Evolutionary conservation across 1,140 invertebrate species (phyloP), one percentile per base, ranked within the genome.

Genomic region (Calephelis virginiensis): DNA sequence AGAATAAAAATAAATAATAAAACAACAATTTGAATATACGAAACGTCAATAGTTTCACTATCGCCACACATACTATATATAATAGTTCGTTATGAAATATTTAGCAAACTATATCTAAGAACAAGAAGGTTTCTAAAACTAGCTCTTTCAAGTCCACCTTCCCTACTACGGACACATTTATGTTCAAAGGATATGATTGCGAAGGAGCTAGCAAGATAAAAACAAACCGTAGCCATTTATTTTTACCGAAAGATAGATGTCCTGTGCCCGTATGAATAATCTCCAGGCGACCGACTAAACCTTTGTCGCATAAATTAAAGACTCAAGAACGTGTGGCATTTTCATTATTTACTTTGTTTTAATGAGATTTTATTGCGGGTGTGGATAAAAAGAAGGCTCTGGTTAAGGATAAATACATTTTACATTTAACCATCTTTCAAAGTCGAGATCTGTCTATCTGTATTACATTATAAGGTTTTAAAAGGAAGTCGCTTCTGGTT

Each of bases 301-400:
- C 61, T 69, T 67, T 66, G 66, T 74, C 62, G 70, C 60, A 73
- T 73, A 73, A 73, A 73, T 73, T 73, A 70, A 70, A 66, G 64
- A n/a, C 53, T 62, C 64, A 65, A 56, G 61, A 49, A 68, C 46
- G 66, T 63, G 50, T 59, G 68, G 66, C 70, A 72, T 72, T 69
- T 69, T 66, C 63, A 56, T 75, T 75, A 64, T 72, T 75, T 66
- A 72, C 70, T 72, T 75, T 75, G 68, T 70, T 75, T 70, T 70
- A 75, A 75, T 72, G 66, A 75, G 67, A 68, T 68, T 75, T 72
- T 70, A 71, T 68, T 74, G 71, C 71, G 63, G 43, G 61, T 17
- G 61, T 46, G 28, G 61, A 61, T 13, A 61, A 45, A 46, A 61
- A 61, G 43, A 61, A 61, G 50, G 50, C 40, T 38, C 60, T 46